These are phyloP conservation scores for Noctua fimbriata DNA, from an alignment of 2,888 invertebrate genomes.

Conservation along the genomic window DNA sequence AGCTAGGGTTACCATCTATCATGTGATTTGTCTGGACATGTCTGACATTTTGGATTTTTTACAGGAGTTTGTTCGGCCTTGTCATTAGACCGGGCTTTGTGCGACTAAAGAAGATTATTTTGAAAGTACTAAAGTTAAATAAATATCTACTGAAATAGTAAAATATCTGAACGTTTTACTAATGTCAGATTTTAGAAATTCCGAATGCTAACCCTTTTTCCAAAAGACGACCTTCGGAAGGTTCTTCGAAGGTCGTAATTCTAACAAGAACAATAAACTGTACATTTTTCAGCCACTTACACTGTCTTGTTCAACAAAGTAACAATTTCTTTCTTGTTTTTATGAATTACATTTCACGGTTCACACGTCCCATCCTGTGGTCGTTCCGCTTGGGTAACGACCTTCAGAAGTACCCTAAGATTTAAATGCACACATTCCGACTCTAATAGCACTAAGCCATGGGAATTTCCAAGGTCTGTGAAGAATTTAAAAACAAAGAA, in stretches of 20 bases:
- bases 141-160: neutral
- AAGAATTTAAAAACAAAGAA: neutral
- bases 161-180: neutral
- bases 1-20: neutral
- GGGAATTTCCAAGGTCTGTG: constrained; percentile 7
- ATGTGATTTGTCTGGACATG: neutral
- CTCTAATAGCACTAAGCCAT: constrained; percentile 20
- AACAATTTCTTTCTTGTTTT: constrained; percentile 40
- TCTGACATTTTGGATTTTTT: neutral
- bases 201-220: neutral
- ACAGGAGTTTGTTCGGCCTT: neutral
- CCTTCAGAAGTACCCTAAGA: constrained; percentile 39
- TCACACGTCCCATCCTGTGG: constrained; percentile 45
- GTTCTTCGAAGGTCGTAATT: neutral
- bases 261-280: neutral
- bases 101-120: neutral
- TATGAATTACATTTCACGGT: constrained; percentile 36
- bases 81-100: neutral
- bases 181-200: neutral
- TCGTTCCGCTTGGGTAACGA: constrained; percentile 32
- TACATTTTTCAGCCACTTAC: constrained; percentile 29
- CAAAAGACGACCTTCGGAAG: neutral
- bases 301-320: constrained; percentile 1
- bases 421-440: constrained; percentile 24
- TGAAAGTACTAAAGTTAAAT: neutral